Evolutionary conservation across 2,888 invertebrate species (phyloP), one percentile per base, ranked within the genome.

Genomic region (Aphodius granarius): DNA sequence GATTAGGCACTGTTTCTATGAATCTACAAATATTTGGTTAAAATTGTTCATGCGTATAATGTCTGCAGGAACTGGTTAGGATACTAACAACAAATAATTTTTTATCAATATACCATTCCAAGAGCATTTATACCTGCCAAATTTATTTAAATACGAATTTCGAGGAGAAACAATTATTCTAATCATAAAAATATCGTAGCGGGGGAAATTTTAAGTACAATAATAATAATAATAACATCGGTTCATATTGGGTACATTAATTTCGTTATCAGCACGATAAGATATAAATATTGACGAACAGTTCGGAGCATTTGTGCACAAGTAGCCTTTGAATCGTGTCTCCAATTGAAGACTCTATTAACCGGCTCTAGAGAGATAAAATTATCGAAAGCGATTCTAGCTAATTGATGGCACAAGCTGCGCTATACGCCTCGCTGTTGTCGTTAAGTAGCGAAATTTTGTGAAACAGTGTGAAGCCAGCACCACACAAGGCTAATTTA

Each of bases 401-500:
- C 43, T 9, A 43, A 43, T 43, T 43, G 43, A 3, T 43, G 9
- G 43, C 43, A 43, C 43, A 43, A 43, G 43, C 43, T 43, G 43
- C 43, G 43, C 43, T 3, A 43, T 9, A 6, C 43, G 43, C 6
- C 43, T 13, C 43, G 13, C 13, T 43, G 43, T 43, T 43, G 43
- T 13, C 13, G 43, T 13, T 43, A n/a, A n/a, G 43, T 43, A 6
- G 13, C 6, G 43, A 43, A 43, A 43, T 43, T 43, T 43, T 1
- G 43, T 43, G 43, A 3, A 43, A 43, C 43, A 43, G 2, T 9
- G 43, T 43, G 43, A 43, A 43, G 43, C 43, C 43, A 43, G 43
- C 20, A 13, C 68, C 18, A 22, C n/a, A 20, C 68, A 68, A 68
- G 68, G 68, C n/a, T 68, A 68, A 68, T 68, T 68, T 19, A 19